Percentiles rank a stretch among this genome's conserved stretches.
Evolutionary conservation across 2,113 vertebrate species (phyloP).

Genomic region (Proterorhinus semilunaris): DNA sequence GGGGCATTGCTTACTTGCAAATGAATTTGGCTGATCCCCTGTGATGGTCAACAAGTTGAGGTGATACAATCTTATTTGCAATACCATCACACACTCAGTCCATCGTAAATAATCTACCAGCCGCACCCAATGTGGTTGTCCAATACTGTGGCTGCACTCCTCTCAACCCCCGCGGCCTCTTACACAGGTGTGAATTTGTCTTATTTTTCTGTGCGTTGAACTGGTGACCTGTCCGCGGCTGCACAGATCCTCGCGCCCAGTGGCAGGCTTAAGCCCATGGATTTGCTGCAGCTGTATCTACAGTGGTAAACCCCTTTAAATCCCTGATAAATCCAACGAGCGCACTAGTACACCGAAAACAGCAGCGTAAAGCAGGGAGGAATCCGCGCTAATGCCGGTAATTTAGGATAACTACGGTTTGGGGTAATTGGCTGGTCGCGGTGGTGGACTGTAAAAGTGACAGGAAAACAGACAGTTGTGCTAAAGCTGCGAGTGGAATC

Average conservation of each 20-base stretch:
- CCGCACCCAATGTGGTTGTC: not conserved
- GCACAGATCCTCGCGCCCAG: conserved; percentile 10
- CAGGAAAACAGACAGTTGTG: not conserved
- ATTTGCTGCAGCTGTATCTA: conserved; percentile 15
- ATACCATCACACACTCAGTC: not conserved
- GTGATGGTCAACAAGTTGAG: too few relatives aligned
- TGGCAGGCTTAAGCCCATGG: conserved; percentile 4
- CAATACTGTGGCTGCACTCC: not conserved
- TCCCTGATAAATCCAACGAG: conserved; percentile 2
- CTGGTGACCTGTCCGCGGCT: conserved; percentile 8
- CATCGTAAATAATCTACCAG: not conserved
- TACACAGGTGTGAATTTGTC: conserved; percentile 5
- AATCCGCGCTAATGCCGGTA: not conserved
- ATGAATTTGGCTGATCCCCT: too few relatives aligned
- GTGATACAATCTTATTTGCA: too few relatives aligned
- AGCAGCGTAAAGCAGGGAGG: not conserved
- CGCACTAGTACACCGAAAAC: conserved; percentile 4
- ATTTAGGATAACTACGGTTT: not conserved
- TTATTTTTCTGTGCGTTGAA: conserved; percentile 5
- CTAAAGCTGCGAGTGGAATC: conserved; percentile 8
- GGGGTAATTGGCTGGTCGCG: conserved; percentile 13
- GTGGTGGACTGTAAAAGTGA: conserved; percentile 8
- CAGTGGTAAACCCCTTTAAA: conserved; percentile 5
- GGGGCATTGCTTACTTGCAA: too few relatives aligned
- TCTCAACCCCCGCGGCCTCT: not conserved